Evolutionary conservation across 1,140 invertebrate species (phyloP), one percentile per base, ranked within the genome.

Genomic region (Psix sp.): DNA sequence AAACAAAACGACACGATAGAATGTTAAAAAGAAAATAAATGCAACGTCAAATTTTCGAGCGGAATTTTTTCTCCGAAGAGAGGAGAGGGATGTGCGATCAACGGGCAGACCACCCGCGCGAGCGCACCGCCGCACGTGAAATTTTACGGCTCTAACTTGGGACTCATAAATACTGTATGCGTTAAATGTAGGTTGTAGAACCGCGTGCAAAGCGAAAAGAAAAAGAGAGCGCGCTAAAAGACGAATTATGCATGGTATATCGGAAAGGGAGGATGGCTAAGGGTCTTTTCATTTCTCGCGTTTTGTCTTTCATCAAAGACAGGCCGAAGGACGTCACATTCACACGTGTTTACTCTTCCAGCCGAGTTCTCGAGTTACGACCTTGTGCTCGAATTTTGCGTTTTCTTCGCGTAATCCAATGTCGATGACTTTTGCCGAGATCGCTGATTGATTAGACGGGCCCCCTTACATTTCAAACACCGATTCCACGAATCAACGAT

Each of bases 131-230:
- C 60, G 70, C 60, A 73, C 70, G 70, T 73, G 62, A 73, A 72
- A 73, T 66, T 73, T 66, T 66, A 73, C 70, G 70, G 57, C 63
- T 67, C 71, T 67, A 67, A 54, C 71, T 63, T 57, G 62, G 63
- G 63, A 49, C 62, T 57, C 63, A 57, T 74, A 74, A 74, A 74
- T 74, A 74, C 71, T 49, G 42, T 40, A 33, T 56, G 62, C 71
- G 63, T 74, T 63, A 67, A 74, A 74, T 74, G 71, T 74, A 67
- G 71, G 57, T 51, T 73, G 70, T 51, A 54, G 9, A 60, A 38
- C 7, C 29, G 52, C 20, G 52, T 31, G 36, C 52, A 40, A 24
- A 24, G 21, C 3, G 24, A 13, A 11, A 33, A 49, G 43, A 29
- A 57, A 18, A 45, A 43, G 29, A 26, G 15, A 35, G 38, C 18